These are phyloP conservation scores for Lepilemur septentrionalis DNA, from an alignment of 2,797 vertebrate species.

Conservation along the genomic window DNA sequence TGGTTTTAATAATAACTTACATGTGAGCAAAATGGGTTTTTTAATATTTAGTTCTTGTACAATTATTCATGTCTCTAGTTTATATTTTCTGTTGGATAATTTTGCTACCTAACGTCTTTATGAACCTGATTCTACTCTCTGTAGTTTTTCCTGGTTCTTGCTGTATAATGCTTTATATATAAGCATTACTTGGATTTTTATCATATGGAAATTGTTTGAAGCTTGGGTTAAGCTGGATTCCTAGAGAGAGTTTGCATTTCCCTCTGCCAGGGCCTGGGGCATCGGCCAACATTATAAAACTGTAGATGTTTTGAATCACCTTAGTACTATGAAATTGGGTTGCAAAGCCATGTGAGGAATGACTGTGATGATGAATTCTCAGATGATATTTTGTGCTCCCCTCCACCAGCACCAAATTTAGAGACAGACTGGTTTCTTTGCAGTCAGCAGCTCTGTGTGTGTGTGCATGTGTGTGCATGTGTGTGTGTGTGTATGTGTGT, in stretches of 20 bases:
- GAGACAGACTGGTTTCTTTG: neutral
- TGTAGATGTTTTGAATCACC: neutral
- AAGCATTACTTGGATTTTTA: neutral
- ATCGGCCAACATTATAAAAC: neutral
- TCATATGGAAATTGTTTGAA: neutral
- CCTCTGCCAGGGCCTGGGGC: neutral
- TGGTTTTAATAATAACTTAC: neutral
- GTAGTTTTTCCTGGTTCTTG: neutral
- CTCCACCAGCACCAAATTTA: neutral
- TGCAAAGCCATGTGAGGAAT: neutral
- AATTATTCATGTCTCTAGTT: neutral
- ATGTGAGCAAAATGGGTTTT: neutral
- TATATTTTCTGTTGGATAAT: neutral
- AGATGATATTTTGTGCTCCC: neutral
- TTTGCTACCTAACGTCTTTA: neutral
- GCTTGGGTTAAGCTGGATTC: neutral
- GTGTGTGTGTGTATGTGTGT: neutral
- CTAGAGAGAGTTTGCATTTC: neutral
- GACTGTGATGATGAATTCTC: neutral
- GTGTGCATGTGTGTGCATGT: neutral
- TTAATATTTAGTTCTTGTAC: neutral
- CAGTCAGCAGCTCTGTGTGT: neutral
- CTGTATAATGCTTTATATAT: neutral
- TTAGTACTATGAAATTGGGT: neutral
- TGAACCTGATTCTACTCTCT: neutral